phyloP scores from a whole-genome alignment of 2,113 vertebrate species.

The Stegostoma tigrinum region DNA sequence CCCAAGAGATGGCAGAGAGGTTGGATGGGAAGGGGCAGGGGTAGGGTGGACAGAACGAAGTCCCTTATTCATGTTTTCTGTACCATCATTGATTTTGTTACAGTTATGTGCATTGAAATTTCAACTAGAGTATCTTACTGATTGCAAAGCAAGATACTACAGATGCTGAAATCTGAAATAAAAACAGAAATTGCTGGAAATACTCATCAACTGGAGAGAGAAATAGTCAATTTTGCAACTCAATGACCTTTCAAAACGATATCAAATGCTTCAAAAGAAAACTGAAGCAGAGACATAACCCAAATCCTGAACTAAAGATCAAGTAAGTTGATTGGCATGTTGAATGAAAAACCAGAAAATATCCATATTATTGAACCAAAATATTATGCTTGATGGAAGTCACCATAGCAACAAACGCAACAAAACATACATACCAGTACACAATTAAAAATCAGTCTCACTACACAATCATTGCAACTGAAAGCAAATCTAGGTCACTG shows the following conservation, averaged over 20 bases:
- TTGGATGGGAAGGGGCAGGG: too few species aligned
- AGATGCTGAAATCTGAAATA: too few species aligned
- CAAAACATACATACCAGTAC: background rate
- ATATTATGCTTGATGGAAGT: background rate
- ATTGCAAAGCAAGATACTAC: too few species aligned
- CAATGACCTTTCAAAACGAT: background rate
- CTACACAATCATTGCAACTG: background rate
- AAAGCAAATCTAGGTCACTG: background rate
- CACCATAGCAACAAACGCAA: background rate
- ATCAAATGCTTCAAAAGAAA: background rate
- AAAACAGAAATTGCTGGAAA: too few species aligned
- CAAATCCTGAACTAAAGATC: background rate
- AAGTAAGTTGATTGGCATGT: background rate
- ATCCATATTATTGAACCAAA: background rate
- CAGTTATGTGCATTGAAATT: background rate
- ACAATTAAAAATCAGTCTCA: background rate
- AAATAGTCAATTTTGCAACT: background rate
- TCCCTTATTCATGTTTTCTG: background rate
- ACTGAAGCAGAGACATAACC: background rate
- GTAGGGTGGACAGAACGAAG: background rate
- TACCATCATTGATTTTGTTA: background rate
- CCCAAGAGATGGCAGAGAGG: background rate
- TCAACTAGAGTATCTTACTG: background rate
- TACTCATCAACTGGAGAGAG: too few species aligned
- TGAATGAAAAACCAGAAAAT: background rate